phyloP scores from a whole-genome alignment of 2,888 invertebrate genomes.

The Apamea sordens region DNA sequence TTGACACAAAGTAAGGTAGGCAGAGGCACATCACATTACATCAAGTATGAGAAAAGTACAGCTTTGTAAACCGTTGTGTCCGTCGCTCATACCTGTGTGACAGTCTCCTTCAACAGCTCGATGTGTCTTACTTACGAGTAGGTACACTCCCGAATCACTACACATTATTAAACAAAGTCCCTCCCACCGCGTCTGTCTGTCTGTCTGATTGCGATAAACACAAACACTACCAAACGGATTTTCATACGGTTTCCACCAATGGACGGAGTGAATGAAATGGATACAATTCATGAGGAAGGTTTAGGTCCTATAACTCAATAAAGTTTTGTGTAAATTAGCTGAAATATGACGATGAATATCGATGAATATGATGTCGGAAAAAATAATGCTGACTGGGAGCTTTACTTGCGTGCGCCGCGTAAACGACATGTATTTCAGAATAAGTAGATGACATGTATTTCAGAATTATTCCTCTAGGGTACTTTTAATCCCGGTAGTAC shows the following conservation, averaged over 20 bases:
- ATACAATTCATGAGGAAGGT: neutral
- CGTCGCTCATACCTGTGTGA: neutral
- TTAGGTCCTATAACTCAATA: neutral
- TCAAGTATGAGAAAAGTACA: neutral
- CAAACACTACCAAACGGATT: too few relatives aligned
- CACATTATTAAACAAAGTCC: too few relatives aligned
- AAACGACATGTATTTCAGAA: too few relatives aligned
- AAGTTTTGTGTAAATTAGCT: neutral
- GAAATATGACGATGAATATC: neutral
- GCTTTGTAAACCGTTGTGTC: neutral
- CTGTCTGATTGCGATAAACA: too few relatives aligned
- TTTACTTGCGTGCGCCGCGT: too few relatives aligned
- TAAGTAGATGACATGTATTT: too few relatives aligned
- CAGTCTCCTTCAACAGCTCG: neutral
- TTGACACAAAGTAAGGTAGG: neutral
- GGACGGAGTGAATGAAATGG: neutral
- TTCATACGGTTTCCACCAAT: neutral
- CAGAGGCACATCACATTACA: neutral
- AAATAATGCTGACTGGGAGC: neutral
- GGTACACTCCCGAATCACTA: neutral
- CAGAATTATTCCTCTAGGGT: too few relatives aligned
- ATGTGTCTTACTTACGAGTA: neutral
- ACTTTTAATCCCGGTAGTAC: neutral
- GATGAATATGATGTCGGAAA: neutral
- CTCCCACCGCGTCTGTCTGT: too few relatives aligned